A percentile compares a stretch with the other conserved stretches of the same genome.
These are phyloP conservation scores for Vanessa cardui DNA, from an alignment of 2,888 invertebrate species.

Conservation along the genomic window DNA sequence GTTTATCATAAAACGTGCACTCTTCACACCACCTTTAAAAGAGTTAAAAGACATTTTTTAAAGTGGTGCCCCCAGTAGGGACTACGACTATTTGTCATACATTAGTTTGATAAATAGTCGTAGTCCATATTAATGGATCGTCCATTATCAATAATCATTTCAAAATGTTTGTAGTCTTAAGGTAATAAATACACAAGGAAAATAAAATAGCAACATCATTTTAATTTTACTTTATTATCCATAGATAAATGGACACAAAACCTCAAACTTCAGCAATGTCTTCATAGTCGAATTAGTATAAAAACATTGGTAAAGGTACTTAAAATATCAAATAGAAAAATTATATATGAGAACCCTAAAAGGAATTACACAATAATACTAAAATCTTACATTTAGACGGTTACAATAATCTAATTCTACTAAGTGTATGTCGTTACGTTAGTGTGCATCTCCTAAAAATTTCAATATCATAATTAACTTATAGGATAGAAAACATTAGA, in stretches of 20 bases:
- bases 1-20: too few species aligned
- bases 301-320: slow-evolving; percentile 71
- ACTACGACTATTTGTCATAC: too few species aligned
- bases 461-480: slow-evolving; percentile 23
- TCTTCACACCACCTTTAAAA: too few species aligned
- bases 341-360: slow-evolving; percentile 65
- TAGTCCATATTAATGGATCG: too few species aligned
- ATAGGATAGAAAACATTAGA: slow-evolving; percentile 31
- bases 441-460: slow-evolving; percentile 44
- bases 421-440: slow-evolving; percentile 41
- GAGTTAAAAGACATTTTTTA: too few species aligned
- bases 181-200: slow-evolving; percentile 3
- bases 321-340: slow-evolving; percentile 73
- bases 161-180: neutral
- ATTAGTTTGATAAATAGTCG: too few species aligned
- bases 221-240: slow-evolving; percentile 76
- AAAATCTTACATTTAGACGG: slow-evolving; percentile 65
- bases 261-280: slow-evolving; percentile 70
- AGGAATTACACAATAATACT: slow-evolving; percentile 67
- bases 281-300: slow-evolving; percentile 60
- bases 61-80: too few species aligned
- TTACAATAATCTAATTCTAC: slow-evolving; percentile 55
- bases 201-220: slow-evolving; percentile 49
- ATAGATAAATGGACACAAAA: slow-evolving; percentile 75
- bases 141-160: too few species aligned